Conservation (phyloP, 2,113 vertebrate genomes). For the Protobothrops flavoviridis region DNA sequence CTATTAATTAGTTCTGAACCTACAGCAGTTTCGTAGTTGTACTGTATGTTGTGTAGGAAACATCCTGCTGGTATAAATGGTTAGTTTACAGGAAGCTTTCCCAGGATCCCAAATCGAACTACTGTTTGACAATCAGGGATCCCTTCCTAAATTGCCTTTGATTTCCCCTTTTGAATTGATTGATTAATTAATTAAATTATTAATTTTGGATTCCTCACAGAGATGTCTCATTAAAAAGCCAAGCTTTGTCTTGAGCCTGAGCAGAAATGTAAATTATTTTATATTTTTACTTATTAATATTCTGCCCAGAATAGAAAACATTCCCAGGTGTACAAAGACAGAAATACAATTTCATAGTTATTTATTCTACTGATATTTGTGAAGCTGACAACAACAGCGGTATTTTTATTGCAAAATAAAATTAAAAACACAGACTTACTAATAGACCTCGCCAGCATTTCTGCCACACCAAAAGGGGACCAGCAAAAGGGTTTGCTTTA, state of each 20-base stretch:
- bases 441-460: conserved; percentile 16
- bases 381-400: neutral
- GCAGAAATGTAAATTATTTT: neutral
- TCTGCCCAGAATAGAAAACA: conserved; percentile 10
- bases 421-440: conserved; percentile 4
- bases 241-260: neutral
- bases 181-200: neutral
- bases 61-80: neutral
- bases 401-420: neutral
- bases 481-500: conserved; percentile 2
- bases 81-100: neutral
- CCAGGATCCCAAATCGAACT: neutral
- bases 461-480: conserved; percentile 1
- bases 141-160: neutral
- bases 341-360: conserved; percentile 14
- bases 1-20: neutral
- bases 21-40: neutral
- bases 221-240: neutral
- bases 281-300: conserved; percentile 3
- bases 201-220: neutral
- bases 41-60: neutral
- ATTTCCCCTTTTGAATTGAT: neutral
- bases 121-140: neutral
- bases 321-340: conserved; percentile 5
- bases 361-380: conserved; percentile 24